Evolutionary conservation across 2,113 vertebrate genomes (phyloP).

Genomic region (Uria lomvia): DNA sequence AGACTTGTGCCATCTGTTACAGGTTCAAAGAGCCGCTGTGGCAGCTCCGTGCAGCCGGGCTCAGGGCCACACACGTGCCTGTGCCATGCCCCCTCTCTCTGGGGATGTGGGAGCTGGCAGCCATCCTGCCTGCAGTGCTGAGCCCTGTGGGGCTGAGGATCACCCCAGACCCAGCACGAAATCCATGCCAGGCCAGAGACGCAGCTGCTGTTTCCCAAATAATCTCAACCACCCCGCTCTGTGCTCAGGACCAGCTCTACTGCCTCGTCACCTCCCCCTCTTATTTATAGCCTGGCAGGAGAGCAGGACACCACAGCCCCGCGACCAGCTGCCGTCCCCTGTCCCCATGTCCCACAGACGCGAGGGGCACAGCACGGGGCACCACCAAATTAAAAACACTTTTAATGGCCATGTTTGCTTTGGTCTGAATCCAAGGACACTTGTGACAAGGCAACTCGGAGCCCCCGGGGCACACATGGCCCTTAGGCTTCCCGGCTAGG

Average conservation of each 20-base stretch:
- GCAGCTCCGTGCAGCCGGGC: neutral
- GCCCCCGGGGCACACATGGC: neutral
- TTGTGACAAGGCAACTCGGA: constrained; percentile 9
- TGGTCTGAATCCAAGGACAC: constrained; percentile 60
- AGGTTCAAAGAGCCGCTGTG: neutral
- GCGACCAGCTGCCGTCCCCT: neutral
- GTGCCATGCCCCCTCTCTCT: rapidly evolving
- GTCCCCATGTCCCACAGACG: neutral
- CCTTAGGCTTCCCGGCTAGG: neutral
- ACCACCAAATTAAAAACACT: neutral
- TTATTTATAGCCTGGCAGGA: constrained; percentile 21
- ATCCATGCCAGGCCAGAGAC: rapidly evolving
- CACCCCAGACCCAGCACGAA: neutral
- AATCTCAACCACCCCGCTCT: neutral
- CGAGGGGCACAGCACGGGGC: neutral
- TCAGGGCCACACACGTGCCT: rapidly evolving
- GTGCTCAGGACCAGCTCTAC: neutral
- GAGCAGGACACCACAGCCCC: neutral
- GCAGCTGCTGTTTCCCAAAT: neutral
- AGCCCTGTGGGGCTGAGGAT: neutral
- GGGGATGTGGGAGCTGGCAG: neutral
- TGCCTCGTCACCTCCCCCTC: neutral
- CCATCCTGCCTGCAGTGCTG: neutral
- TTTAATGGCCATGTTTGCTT: constrained; percentile 30
- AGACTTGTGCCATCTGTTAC: rapidly evolving